Percentiles rank a stretch among this genome's conserved stretches.
These are phyloP conservation scores for Luidia sarsii DNA, from an alignment of 53 echinoderm and acorn worm species.

Conservation along the genomic window DNA sequence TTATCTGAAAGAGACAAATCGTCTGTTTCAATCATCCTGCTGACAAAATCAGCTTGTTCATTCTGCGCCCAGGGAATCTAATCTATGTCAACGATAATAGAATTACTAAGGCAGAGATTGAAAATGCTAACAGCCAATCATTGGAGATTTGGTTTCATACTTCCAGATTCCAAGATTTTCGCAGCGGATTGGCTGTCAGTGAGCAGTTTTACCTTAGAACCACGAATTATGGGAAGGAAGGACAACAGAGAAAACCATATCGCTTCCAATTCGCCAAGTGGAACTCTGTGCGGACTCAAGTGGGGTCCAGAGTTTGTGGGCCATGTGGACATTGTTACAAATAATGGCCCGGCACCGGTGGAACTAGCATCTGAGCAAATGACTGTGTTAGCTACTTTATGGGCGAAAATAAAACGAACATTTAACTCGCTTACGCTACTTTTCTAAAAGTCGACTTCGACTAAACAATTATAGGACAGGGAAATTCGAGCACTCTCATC, in stretches of 20 bases:
- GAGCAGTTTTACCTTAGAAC: not conserved
- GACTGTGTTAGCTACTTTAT: not conserved
- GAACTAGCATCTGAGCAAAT: conserved; percentile 30
- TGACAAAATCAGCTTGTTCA: too few species aligned
- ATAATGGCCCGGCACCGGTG: conserved; percentile 12
- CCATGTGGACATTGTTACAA: not conserved
- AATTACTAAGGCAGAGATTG: too few species aligned
- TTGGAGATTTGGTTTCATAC: not conserved
- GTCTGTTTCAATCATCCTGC: too few species aligned
- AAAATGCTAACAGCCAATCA: not conserved
- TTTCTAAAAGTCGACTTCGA: conserved; percentile 17
- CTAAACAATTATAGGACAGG: not conserved
- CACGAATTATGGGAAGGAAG: not conserved
- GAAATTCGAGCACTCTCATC: conserved; percentile 9
- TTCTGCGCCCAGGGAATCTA: conserved; percentile 39
- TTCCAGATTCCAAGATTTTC: conserved; percentile 2
- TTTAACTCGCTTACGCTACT: not conserved
- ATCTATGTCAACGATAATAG: not conserved
- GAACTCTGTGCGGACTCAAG: conserved; percentile 30
- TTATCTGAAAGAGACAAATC: conserved; percentile 40
- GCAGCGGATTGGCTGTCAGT: not conserved
- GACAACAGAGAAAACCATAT: not conserved
- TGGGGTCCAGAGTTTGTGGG: conserved; percentile 44
- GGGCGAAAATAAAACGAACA: not conserved
- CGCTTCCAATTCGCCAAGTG: conserved; percentile 29